Evolutionary conservation across 2,113 vertebrate genomes (phyloP).

Genomic region (Albula glossodonta): DNA sequence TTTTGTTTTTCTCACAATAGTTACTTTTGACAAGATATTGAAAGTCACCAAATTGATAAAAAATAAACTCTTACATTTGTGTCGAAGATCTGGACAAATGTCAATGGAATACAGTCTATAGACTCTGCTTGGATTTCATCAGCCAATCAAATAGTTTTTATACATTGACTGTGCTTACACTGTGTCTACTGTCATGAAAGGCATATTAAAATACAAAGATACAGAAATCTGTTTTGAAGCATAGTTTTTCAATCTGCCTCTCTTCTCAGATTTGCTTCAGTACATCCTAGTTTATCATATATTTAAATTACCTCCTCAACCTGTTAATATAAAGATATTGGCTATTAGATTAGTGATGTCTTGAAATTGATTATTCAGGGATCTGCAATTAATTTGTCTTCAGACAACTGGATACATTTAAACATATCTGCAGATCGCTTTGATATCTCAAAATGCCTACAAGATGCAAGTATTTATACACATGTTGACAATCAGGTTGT

Average conservation of each 20-base stretch:
- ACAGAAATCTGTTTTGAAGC: conserved; percentile 23
- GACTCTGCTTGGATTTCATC: background rate
- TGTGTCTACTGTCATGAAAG: background rate
- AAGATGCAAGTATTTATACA: conserved; percentile 12
- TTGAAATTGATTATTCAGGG: background rate
- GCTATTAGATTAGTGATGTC: background rate
- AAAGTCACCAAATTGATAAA: no score
- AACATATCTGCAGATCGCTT: background rate
- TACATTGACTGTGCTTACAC: background rate
- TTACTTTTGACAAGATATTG: no score
- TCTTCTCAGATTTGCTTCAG: background rate
- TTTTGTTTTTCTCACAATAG: no score
- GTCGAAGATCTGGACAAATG: background rate
- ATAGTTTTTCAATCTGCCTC: background rate
- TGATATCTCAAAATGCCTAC: conserved; percentile 1
- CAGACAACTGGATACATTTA: background rate
- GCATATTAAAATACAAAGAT: conserved; percentile 31
- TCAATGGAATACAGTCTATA: background rate
- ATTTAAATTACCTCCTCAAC: background rate
- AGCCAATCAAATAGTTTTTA: background rate
- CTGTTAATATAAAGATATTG: conserved; percentile 6
- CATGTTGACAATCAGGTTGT: background rate
- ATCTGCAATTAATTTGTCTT: background rate
- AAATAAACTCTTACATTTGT: background rate
- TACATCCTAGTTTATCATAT: background rate